phyloP scores from a whole-genome alignment of 2,888 invertebrate genomes.

The Molanna angustata region DNA sequence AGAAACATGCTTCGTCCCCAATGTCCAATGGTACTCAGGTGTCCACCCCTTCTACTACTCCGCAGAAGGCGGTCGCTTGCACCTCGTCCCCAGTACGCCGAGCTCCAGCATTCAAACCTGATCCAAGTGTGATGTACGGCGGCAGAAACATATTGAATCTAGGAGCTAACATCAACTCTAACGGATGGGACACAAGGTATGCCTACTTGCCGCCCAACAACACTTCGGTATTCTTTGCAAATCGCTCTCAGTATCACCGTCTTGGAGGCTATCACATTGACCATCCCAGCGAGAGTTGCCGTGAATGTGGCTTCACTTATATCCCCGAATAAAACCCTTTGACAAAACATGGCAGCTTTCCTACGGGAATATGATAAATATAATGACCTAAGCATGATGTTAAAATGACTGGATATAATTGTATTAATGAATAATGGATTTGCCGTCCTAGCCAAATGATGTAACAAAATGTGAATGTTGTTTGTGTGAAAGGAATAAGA shows the following conservation, averaged over 20 bases:
- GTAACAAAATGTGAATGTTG: conserved; percentile 7
- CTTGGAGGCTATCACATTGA: conserved; percentile 57
- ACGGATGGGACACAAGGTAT: conserved; percentile 55
- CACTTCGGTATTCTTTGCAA: conserved; percentile 58
- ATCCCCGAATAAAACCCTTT: no score
- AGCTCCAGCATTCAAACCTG: conserved; percentile 39
- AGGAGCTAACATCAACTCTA: conserved; percentile 53
- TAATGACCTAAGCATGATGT: conserved; percentile 13
- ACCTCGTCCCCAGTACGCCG: no score
- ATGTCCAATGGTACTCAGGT: no score
- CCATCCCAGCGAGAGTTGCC: conserved; percentile 56
- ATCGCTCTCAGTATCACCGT: conserved; percentile 61
- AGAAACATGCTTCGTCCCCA: no score
- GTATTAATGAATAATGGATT: conserved; percentile 28
- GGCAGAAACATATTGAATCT: conserved; percentile 60
- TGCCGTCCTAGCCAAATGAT: conserved; percentile 32
- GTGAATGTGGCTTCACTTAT: conserved; percentile 53
- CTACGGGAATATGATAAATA: conserved; percentile 11
- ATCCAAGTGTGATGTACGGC: conserved; percentile 48
- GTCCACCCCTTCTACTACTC: no score
- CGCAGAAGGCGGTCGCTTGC: no score
- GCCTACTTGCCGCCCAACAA: conserved; percentile 57
- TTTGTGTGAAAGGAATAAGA: neutral
- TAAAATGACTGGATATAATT: conserved; percentile 21
- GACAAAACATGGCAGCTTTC: conserved; percentile 16